These are phyloP conservation scores for Neelides sp. DNA, from an alignment of 1,140 invertebrate genomes.

Conservation along the genomic window DNA sequence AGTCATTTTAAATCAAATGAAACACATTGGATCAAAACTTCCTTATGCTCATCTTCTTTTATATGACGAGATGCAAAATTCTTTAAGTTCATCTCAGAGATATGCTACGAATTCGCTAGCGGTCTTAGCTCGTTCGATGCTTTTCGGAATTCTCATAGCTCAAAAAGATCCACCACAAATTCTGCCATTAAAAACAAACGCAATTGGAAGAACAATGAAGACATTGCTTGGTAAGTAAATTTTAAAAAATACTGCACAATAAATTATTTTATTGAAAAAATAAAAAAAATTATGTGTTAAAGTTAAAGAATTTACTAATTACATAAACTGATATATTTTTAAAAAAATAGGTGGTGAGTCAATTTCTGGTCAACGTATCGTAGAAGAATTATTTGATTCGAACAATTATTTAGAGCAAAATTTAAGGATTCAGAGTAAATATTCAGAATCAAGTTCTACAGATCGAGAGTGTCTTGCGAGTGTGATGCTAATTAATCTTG, in stretches of 20 bases:
- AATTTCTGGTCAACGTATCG: slow-evolving; percentile 24
- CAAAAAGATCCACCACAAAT: slow-evolving; percentile 8
- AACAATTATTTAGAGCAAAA: not conserved
- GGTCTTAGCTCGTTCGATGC: slow-evolving; percentile 10
- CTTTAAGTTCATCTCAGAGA: too few species aligned
- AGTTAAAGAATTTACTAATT: not conserved
- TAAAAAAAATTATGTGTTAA: not conserved
- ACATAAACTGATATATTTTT: not conserved
- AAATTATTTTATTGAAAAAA: not conserved
- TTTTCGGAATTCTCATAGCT: slow-evolving; percentile 14
- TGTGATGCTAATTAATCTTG: slow-evolving; percentile 22
- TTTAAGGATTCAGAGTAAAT: slow-evolving; percentile 9
- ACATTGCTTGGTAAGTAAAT: slow-evolving; percentile 18
- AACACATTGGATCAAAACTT: too few species aligned
- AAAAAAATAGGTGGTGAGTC: slow-evolving; percentile 22
- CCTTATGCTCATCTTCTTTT: too few species aligned
- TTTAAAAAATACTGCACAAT: not conserved
- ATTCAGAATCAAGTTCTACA: not conserved
- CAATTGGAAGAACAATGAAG: slow-evolving; percentile 21
- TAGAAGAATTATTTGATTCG: slow-evolving; percentile 10
- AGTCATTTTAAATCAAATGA: too few species aligned
- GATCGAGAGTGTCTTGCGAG: slow-evolving; percentile 16
- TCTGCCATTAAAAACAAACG: slow-evolving; percentile 17
- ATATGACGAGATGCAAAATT: too few species aligned
- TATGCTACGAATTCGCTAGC: too few species aligned